Conservation (phyloP, 2,888 invertebrate species). For the Smittia sp. region DNA sequence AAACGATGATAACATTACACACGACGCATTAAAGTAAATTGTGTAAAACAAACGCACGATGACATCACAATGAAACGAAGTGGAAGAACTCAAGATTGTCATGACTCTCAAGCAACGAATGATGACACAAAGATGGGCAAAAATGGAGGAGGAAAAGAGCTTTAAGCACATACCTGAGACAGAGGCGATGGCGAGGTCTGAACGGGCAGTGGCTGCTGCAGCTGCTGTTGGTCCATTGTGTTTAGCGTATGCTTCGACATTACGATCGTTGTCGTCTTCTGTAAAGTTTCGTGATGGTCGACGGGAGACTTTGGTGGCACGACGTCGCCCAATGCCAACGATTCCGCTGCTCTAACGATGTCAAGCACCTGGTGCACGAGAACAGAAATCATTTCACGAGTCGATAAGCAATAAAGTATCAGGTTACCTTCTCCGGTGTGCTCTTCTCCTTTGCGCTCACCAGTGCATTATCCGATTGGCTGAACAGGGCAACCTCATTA, state of each 20-base stretch:
- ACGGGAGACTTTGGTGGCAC: slow-evolving; percentile 72
- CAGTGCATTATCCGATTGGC: slow-evolving; percentile 50
- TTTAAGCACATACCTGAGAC: slow-evolving; percentile 54
- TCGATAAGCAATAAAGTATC: not conserved
- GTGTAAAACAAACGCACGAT: no score
- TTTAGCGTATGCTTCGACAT: slow-evolving; percentile 92
- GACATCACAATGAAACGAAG: not conserved
- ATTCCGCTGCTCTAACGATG: slow-evolving; percentile 85
- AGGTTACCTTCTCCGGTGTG: slow-evolving; percentile 71
- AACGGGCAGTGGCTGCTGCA: slow-evolving; percentile 25
- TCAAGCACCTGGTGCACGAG: slow-evolving; percentile 67
- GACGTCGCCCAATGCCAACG: slow-evolving; percentile 63
- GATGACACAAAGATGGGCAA: not conserved
- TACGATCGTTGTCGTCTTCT: slow-evolving; percentile 87
- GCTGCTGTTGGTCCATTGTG: slow-evolving; percentile 44
- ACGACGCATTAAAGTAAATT: no score
- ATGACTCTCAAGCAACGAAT: slow-evolving; percentile 41
- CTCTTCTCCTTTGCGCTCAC: slow-evolving; percentile 70
- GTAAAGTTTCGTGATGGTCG: slow-evolving; percentile 61
- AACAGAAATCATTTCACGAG: slow-evolving; percentile 22
- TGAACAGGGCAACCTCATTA: slow-evolving; percentile 43
- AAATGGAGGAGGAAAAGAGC: slow-evolving; percentile 33
- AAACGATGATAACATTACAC: no score
- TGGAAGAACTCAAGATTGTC: slow-evolving; percentile 12
- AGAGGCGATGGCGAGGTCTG: slow-evolving; percentile 49